phyloP scores from a whole-genome alignment of 2,113 vertebrate genomes.

The Sinocyclocheilus anophthalmus region DNA sequence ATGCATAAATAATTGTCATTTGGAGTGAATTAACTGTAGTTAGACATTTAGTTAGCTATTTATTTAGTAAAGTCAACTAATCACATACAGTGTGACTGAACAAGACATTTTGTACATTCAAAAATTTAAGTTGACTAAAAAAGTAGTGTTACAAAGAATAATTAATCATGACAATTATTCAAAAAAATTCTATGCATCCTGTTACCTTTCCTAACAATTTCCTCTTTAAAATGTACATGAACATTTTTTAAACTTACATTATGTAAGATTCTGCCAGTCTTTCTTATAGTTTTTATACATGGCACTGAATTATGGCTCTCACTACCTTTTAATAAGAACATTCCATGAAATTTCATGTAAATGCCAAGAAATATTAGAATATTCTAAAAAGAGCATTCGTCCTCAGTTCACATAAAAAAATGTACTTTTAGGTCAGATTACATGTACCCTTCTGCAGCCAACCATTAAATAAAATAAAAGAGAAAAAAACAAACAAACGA shows the following conservation, averaged over 20 bases:
- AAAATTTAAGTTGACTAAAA: too few relatives aligned
- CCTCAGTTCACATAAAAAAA: background rate
- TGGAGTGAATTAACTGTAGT: too few relatives aligned
- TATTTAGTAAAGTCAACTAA: background rate
- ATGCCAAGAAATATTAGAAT: background rate
- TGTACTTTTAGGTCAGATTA: background rate
- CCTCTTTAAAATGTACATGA: background rate
- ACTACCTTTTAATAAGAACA: background rate
- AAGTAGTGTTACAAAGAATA: background rate
- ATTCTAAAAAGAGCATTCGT: background rate
- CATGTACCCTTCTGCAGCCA: background rate
- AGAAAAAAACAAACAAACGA: background rate
- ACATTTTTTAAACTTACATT: background rate
- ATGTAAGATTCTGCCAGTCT: background rate
- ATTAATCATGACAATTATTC: too few relatives aligned
- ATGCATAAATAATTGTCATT: too few relatives aligned
- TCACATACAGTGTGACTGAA: background rate
- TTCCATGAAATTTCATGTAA: background rate
- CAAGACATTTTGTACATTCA: too few relatives aligned
- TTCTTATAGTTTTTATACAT: background rate
- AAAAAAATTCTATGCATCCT: too few relatives aligned
- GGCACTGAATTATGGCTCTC: background rate
- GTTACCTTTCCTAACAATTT: background rate
- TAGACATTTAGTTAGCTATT: too few relatives aligned
- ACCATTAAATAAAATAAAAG: background rate